Evolutionary conservation across 1,140 invertebrate species (phyloP), one percentile per base, ranked within the genome.

Genomic region (Drosophila leontia): DNA sequence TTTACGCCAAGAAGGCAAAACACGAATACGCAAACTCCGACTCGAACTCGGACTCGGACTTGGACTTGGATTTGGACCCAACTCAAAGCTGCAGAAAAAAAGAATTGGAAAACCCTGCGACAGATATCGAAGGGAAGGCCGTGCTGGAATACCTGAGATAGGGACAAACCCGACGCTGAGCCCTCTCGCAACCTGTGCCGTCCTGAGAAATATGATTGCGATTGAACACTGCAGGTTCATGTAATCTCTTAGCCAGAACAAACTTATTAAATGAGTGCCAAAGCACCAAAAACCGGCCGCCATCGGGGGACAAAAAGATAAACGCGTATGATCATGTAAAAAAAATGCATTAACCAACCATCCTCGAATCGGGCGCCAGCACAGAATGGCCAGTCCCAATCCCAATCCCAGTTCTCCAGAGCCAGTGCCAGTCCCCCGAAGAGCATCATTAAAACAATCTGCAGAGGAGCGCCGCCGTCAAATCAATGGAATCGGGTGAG

Each of bases 141-240:
- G 35, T 39, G 35, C 26, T 13, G 53, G 45, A 56, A 44, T 53
- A 65, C 70, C 42, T 63, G 35, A 39, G 51, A 44, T 53, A 37
- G 62, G 34, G 39, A 15, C 41, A 17, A 39, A 15, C 55, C 7
- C 34, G 9, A 12, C 12, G 19, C 34, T 13, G 53, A 11, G 11
- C 26, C 23, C 34, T 23, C 34, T 35, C 23, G 42, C 48, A 50
- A 45, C 63, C 35, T 71, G 51, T 17, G 7, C 19, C 17, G 65
- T 57, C 44, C 39, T 35, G 29, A 12, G 41, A 67, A 50, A 91
- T 91, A 90, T 91, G 90, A 91, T 92, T 91, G 82, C 84, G 75
- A 81, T 86, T 92, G 80, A 91, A 91, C 91, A 92, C 84, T 88
- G 88, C 91, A 92, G 91, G 91, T 92, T 92, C 91, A 92, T 92